Evolutionary conservation across 2,797 vertebrate genomes (phyloP).

Genomic region (Chaunax sp.): DNA sequence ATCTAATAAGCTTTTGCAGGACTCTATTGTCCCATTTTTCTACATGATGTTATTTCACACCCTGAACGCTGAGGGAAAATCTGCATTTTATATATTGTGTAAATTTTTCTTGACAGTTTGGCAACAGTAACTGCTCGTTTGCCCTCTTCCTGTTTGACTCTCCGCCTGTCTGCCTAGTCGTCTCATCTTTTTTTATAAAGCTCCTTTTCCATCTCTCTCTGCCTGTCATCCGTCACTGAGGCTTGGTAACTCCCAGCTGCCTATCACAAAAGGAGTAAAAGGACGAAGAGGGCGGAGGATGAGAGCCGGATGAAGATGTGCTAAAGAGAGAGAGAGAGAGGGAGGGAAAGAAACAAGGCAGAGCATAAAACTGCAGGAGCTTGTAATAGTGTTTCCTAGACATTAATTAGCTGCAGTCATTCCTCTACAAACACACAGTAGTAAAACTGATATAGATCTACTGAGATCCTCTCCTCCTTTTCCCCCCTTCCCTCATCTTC

Average conservation of each 20-base stretch:
- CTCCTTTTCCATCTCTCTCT: slow-evolving; percentile 37
- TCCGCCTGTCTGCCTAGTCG: slow-evolving; percentile 2
- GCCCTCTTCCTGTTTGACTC: slow-evolving; percentile 32
- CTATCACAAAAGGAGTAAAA: slow-evolving; percentile 17
- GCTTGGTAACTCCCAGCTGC: slow-evolving; percentile 32
- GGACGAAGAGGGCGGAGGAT: slow-evolving; percentile 13
- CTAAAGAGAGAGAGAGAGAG: neutral
- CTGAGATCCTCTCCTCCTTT: slow-evolving; percentile 32
- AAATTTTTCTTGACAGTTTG: slow-evolving; percentile 17
- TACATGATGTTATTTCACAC: slow-evolving; percentile 17
- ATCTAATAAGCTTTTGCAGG: slow-evolving; percentile 42
- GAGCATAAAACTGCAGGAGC: slow-evolving; percentile 76
- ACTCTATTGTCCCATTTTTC: slow-evolving; percentile 22
- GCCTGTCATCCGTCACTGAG: slow-evolving; percentile 38
- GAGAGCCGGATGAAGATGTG: slow-evolving; percentile 30
- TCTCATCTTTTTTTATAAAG: slow-evolving; percentile 24
- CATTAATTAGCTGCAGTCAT: slow-evolving; percentile 79
- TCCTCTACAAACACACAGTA: slow-evolving; percentile 73
- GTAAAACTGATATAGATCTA: slow-evolving; percentile 72
- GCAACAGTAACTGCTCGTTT: neutral
- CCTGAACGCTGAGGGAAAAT: slow-evolving; percentile 24
- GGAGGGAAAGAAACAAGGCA: slow-evolving; percentile 20
- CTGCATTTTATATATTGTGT: slow-evolving; percentile 23
- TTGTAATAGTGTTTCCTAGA: slow-evolving; percentile 79
- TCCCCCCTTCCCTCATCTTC: too few species aligned